Percentiles rank a stretch among this genome's conserved stretches.
Conservation (phyloP, 2,888 invertebrate genomes). For the Spilarctia lutea region DNA sequence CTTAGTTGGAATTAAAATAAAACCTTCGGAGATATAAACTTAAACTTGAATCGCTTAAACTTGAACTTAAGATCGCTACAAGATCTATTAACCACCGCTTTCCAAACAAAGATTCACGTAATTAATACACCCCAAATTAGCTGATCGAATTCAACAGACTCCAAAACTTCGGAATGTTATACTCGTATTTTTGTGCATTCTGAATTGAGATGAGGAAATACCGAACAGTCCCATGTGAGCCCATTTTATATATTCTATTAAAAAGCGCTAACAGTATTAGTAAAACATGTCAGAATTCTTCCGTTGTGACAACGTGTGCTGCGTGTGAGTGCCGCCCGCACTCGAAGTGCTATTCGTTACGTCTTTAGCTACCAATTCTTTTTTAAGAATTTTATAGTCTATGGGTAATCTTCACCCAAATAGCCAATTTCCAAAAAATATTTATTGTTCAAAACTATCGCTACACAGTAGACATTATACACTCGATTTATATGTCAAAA, state of each 20-base stretch:
- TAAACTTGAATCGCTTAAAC: too few relatives aligned
- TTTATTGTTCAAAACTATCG: background rate
- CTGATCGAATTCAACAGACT: background rate
- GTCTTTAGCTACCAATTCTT: background rate
- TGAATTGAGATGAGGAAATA: background rate
- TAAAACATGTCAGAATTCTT: slow-evolving; percentile 72
- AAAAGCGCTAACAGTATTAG: slow-evolving; percentile 73
- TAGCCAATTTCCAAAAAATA: background rate
- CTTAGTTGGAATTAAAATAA: too few relatives aligned
- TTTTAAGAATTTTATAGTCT: background rate
- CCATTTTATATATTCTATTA: slow-evolving; percentile 60
- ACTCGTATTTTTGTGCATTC: background rate
- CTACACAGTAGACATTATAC: background rate
- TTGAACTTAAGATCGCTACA: too few relatives aligned
- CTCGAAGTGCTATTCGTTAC: slow-evolving; percentile 20
- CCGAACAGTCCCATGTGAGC: slow-evolving; percentile 57
- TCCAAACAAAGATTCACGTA: too few relatives aligned
- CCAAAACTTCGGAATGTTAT: background rate
- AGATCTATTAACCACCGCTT: too few relatives aligned
- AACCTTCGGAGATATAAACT: too few relatives aligned
- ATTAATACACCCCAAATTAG: background rate
- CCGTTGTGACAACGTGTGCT: slow-evolving; percentile 65
- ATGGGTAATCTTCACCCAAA: background rate
- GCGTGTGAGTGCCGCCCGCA: slow-evolving; percentile 58
- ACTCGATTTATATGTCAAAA: too few relatives aligned